Evolutionary conservation across 2,888 invertebrate genomes (phyloP).

Genomic region (Agrochola lota): DNA sequence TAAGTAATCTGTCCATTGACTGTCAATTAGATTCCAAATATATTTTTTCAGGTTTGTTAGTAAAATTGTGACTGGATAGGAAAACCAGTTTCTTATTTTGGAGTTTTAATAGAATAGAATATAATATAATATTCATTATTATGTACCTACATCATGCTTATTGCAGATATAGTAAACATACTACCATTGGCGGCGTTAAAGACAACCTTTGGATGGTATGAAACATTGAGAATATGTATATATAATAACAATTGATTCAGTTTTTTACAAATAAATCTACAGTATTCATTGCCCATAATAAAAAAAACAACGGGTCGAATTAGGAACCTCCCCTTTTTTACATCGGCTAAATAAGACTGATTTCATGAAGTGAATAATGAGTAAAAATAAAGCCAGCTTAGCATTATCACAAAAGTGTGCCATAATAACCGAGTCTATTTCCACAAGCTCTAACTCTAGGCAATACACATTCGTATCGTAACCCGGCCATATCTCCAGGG

Average conservation of each 20-base stretch:
- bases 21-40: not conserved
- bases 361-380: not conserved
- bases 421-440: slow-evolving; percentile 1
- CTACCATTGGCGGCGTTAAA: too few species aligned
- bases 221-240: not conserved
- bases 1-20: not conserved
- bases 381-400: not conserved
- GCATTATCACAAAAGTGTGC: not conserved
- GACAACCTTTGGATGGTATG: not conserved
- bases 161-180: too few species aligned
- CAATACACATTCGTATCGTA: slow-evolving; percentile 29
- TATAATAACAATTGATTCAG: not conserved
- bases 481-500: slow-evolving; percentile 38
- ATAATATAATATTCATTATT: too few species aligned
- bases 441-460: not conserved
- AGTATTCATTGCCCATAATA: too few species aligned
- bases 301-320: too few species aligned
- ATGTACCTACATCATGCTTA: too few species aligned
- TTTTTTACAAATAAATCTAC: too few species aligned
- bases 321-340: too few species aligned
- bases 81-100: too few species aligned
- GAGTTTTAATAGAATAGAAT: too few species aligned
- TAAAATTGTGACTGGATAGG: too few species aligned
- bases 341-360: not conserved
- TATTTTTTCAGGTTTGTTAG: not conserved